These are phyloP conservation scores for Isichthys henryi DNA, from an alignment of 2,113 vertebrate species.

Conservation along the genomic window DNA sequence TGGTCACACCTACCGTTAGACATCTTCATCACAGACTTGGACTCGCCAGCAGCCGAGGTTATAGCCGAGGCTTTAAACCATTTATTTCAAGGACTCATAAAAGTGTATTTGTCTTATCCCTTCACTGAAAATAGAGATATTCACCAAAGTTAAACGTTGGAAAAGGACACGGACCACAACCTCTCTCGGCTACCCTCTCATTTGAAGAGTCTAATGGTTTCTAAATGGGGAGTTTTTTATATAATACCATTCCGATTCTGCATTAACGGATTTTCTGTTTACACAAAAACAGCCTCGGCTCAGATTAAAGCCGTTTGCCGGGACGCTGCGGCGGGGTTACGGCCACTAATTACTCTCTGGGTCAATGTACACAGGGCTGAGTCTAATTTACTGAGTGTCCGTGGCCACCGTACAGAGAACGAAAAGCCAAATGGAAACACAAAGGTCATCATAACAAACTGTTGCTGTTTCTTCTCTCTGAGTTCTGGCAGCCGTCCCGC, in stretches of 20 bases:
- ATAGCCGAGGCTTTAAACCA: not conserved
- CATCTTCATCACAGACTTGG: not conserved
- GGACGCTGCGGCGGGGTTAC: constrained; percentile 69
- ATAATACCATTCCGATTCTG: constrained; percentile 41
- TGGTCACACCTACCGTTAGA: not conserved
- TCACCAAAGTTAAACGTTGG: constrained; percentile 45
- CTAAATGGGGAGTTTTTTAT: constrained; percentile 56
- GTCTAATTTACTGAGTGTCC: constrained; percentile 57
- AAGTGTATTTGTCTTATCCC: not conserved
- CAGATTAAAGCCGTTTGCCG: constrained; percentile 77
- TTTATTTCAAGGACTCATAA: constrained; percentile 24
- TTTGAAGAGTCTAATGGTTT: constrained; percentile 50
- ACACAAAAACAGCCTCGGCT: constrained; percentile 50
- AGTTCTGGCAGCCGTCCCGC: constrained; percentile 67
- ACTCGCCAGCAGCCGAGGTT: not conserved
- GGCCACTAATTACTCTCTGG: constrained; percentile 60
- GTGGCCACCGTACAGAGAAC: constrained; percentile 36
- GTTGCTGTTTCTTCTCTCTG: constrained; percentile 68
- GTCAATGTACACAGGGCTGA: constrained; percentile 80
- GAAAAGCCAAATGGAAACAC: constrained; percentile 88
- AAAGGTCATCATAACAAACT: constrained; percentile 96
- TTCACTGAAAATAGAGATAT: constrained; percentile 16
- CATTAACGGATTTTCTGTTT: constrained; percentile 51
- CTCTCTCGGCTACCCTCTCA: constrained; percentile 38
- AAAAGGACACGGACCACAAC: constrained; percentile 50